Evolutionary conservation across 2,797 vertebrate species (phyloP), one percentile per base, ranked within the genome.

Genomic region (Ispidina lecontei): DNA sequence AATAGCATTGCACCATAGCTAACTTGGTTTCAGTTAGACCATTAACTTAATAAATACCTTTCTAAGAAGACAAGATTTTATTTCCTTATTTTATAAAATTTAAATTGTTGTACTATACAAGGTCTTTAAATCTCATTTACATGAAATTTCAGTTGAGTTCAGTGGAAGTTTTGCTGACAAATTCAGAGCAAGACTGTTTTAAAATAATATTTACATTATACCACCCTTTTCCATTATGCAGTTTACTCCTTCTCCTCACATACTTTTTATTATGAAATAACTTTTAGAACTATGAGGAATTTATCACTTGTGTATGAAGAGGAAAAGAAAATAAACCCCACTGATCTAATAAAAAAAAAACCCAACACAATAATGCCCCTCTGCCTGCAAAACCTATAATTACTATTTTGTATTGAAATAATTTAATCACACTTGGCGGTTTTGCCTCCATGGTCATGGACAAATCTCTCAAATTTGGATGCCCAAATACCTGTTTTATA

Each of bases 11-110:
- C 29, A 39, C 62, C 28, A 28, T 43, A 93, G 60, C 47, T 84
- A 86, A 83, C 2, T 0, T 3, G 31, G 69, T 78, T 83, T 88
- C 78, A 82, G 47, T 87, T 80, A 70, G 64, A 62, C 9, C 51
- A 44, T 87, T 69, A 69, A 81, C 16, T 91, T 86, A 78, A 76
- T 55, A 73, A 80, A 85, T 12, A 73, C 7, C 33, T 91, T 90
- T 81, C 37, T 68, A 49, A 78, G 18, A 29, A 95, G 31, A 39
- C 10, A 84, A 52, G 7, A 64, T 62, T 85, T 77, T 1, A 41
- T 76, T 88, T 90, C 55, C 49, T 28, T 52, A 3, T 83, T 91
- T 51, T 75, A 58, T 81, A 58, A 89, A 91, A 89, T 79, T 41
- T 62, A 55, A 65, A 39, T 76, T 65, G 3, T 37, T 80, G 8